Percentiles rank a stretch among this genome's conserved stretches.
Evolutionary conservation across 2,797 vertebrate species (phyloP).

Genomic region (Enteromius afrohamiltoni): DNA sequence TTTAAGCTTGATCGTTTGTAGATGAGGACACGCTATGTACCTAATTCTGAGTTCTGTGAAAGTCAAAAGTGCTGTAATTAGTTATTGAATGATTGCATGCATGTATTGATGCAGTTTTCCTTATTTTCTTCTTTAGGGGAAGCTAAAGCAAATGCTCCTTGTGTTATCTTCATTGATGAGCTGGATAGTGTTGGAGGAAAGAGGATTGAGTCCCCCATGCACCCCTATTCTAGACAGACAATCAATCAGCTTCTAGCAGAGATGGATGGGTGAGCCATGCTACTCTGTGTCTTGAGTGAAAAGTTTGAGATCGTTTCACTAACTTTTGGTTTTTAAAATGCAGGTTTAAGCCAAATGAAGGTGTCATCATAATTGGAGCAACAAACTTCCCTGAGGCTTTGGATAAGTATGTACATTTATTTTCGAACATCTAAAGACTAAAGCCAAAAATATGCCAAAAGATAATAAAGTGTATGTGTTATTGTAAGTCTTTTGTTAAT

Average conservation of each 20-base stretch:
- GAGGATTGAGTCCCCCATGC: constrained; percentile 98
- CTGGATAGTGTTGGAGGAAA: constrained; percentile 98
- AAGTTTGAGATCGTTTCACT: constrained; percentile 3
- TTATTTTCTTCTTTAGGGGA: constrained; percentile 79
- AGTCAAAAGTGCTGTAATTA: neutral
- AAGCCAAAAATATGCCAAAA: neutral
- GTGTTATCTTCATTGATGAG: constrained; percentile 98
- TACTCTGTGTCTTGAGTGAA: neutral
- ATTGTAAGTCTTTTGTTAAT: neutral
- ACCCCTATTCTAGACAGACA: constrained; percentile 98
- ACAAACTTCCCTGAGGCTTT: constrained; percentile 98
- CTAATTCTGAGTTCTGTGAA: neutral
- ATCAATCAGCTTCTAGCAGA: constrained; percentile 99
- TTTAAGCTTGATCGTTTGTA: neutral
- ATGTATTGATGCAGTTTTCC: neutral
- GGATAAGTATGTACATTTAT: constrained; percentile 87
- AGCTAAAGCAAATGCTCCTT: constrained; percentile 94
- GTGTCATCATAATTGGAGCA: constrained; percentile 97
- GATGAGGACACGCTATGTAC: neutral
- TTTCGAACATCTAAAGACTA: constrained; percentile 4
- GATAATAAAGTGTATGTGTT: neutral
- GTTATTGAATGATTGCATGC: neutral
- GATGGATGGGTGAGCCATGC: constrained; percentile 91
- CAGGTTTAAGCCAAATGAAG: constrained; percentile 98
- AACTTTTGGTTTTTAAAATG: neutral